Evolutionary conservation across 2,888 invertebrate genomes (phyloP), one percentile per base, ranked within the genome.

Genomic region (Polia nebulosa): DNA sequence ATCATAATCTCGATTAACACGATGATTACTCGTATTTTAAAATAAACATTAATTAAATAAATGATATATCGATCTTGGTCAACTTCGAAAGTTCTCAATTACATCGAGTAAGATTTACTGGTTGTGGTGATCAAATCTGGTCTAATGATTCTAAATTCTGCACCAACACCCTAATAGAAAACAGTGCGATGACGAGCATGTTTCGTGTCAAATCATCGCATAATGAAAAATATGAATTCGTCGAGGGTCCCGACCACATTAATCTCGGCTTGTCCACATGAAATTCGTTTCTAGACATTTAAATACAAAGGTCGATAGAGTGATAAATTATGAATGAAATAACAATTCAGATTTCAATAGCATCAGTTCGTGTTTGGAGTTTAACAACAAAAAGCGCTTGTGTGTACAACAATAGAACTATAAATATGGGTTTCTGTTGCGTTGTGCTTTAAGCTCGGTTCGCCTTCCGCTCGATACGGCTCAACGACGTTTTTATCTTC

Each of bases 271-370:
- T 85, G 88, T 91, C 90, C 89, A 89, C 89, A 89, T 88, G 86
- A 89, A 90, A 89, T 87, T 88, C 88, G 88, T 91, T 91, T 89
- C 87, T 84, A 89, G 87, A 89, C 90, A 92, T 93, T 93, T 91
- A 92, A 94, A 94, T 92, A 93, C 93, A 94, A 94, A 94, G 91
- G 89, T 88, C 88, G 89, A 92, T 92, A 90, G 84, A 92, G 91
- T 93, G 92, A 94, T 94, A 94, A 93, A 94, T 94, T 93, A 92
- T 93, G 91, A 94, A 94, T 92, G 91, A 89, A 92, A 91, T 91
- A 92, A 92, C 90, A 90, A 91, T 91, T 89, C 88, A 53, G 58
- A 78, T 82, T 83, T 83, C 83, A 83, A 85, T 89, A 87, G 90
- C 87, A 86, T 83, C 87, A 89, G 87, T 87, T 90, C 90, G 89